Evolutionary conservation across 2,113 vertebrate genomes (phyloP).

Genomic region (Pluvianellus socialis): DNA sequence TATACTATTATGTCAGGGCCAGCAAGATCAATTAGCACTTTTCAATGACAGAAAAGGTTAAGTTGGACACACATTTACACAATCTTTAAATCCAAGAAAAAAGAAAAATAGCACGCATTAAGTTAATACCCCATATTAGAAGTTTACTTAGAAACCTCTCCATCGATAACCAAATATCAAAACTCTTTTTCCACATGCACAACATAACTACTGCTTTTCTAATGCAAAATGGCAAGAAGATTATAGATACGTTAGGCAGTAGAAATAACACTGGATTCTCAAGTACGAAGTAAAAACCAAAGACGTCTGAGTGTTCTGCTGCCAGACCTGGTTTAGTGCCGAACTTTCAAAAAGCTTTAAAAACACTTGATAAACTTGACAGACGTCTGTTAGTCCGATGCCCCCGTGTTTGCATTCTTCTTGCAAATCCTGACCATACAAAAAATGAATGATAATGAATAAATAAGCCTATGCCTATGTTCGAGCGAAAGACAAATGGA

Average conservation of each 20-base stretch:
- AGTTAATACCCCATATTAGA: not conserved
- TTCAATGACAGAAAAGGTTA: slow-evolving; percentile 78
- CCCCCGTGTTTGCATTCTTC: slow-evolving; percentile 18
- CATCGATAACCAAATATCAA: not conserved
- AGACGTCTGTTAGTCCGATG: not conserved
- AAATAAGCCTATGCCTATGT: not conserved
- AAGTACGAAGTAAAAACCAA: not conserved
- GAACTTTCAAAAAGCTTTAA: slow-evolving; percentile 33
- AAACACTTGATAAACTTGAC: slow-evolving; percentile 25
- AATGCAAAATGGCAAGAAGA: not conserved
- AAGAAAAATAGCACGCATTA: not conserved
- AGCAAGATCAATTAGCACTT: slow-evolving; percentile 80
- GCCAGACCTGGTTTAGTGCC: not conserved
- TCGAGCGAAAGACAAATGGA: not conserved
- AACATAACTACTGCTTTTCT: not conserved
- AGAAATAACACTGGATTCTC: not conserved
- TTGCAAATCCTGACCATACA: not conserved
- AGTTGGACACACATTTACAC: slow-evolving; percentile 48
- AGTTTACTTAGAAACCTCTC: not conserved
- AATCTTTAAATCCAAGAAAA: not conserved
- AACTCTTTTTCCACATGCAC: slow-evolving; percentile 12
- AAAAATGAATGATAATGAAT: not conserved
- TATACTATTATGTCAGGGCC: slow-evolving; percentile 75
- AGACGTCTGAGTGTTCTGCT: not conserved
- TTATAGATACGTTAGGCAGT: not conserved